These are phyloP conservation scores for Sturnira hondurensis DNA, from an alignment of 2,113 vertebrate species.

Conservation along the genomic window DNA sequence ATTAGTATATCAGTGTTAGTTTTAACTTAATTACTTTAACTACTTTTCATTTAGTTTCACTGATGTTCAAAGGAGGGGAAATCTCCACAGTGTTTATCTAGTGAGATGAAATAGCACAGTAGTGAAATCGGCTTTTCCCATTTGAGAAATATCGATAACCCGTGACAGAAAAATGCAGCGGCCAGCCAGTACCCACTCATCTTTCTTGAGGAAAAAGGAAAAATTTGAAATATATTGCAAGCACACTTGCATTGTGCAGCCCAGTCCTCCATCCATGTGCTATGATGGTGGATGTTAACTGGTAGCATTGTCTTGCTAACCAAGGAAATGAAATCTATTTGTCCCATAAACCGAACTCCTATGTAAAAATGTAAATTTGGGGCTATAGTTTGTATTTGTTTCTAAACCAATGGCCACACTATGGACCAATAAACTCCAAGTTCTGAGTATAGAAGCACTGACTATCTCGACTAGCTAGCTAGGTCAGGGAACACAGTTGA, in stretches of 20 bases:
- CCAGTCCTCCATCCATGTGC: background rate
- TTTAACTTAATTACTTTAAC: constrained; percentile 1
- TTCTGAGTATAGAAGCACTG: background rate
- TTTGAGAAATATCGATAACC: background rate
- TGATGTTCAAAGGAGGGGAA: background rate
- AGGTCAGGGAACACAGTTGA: background rate
- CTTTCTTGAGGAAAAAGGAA: background rate
- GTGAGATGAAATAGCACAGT: background rate
- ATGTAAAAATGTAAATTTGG: background rate
- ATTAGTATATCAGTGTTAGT: background rate
- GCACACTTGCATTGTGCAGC: background rate
- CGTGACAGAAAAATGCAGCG: background rate
- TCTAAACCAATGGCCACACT: background rate
- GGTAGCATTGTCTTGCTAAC: background rate
- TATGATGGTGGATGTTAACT: background rate
- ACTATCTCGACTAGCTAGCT: background rate
- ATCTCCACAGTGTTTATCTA: background rate
- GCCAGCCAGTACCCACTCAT: background rate
- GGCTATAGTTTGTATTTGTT: background rate
- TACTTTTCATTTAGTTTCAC: background rate
- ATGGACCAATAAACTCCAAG: background rate
- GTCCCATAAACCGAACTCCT: background rate
- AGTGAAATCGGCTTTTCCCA: background rate
- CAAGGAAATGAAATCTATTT: background rate
- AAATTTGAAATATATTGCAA: background rate